Evolutionary conservation across 2,888 invertebrate genomes (phyloP).

Genomic region (Troglohyphantes excavatus): DNA sequence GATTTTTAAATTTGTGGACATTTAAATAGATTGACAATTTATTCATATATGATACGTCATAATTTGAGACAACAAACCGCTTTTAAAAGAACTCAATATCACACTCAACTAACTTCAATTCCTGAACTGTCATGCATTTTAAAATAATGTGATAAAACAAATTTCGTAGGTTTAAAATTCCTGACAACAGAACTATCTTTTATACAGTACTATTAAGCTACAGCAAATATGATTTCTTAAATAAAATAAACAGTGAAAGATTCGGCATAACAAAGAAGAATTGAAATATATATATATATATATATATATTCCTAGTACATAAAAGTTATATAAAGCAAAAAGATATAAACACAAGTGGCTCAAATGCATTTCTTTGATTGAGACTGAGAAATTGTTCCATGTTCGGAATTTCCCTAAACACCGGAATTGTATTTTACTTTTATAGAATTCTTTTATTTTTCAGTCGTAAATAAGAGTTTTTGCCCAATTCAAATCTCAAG

Average conservation of each 20-base stretch:
- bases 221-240: background rate
- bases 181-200: no score
- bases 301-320: background rate
- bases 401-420: constrained; percentile 24
- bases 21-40: no score
- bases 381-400: background rate
- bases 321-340: background rate
- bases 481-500: constrained; percentile 8
- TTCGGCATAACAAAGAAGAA: background rate
- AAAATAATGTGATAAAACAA: no score
- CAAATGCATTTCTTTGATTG: constrained; percentile 35
- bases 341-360: constrained; percentile 18
- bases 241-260: background rate
- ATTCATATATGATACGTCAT: no score
- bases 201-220: no score
- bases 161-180: no score
- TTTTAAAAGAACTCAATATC: no score
- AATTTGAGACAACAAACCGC: no score
- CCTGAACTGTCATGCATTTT: no score
- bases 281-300: background rate
- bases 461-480: background rate
- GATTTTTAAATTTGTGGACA: no score
- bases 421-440: background rate
- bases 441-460: constrained; percentile 1
- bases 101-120: no score